These are phyloP conservation scores for Nematopogon swammerdamellus DNA, from an alignment of 2,888 invertebrate species.

Conservation along the genomic window DNA sequence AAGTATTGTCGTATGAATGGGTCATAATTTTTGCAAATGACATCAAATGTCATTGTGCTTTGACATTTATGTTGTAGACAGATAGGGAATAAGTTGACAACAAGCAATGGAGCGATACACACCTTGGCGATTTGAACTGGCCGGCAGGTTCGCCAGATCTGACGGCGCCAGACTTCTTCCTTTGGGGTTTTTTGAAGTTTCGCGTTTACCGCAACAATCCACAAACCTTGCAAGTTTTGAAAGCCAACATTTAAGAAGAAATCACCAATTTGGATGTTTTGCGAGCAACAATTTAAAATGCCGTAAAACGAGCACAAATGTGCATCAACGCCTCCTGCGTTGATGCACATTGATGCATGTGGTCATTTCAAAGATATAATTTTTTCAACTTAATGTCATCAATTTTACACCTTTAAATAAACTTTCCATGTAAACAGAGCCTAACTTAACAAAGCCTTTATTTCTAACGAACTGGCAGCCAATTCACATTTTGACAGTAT, in stretches of 20 bases:
- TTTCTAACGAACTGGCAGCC: too few species aligned
- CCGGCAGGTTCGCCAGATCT: slow-evolving; percentile 8
- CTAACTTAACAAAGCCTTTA: too few species aligned
- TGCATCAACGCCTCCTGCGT: background rate
- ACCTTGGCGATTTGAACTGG: slow-evolving; percentile 7
- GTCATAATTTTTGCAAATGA: too few species aligned
- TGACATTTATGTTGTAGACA: too few species aligned
- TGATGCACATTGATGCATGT: too few species aligned
- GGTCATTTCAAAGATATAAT: background rate
- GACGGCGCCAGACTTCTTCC: slow-evolving; percentile 7
- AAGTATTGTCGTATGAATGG: too few species aligned
- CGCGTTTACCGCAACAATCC: slow-evolving; percentile 7
- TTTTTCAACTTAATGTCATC: background rate
- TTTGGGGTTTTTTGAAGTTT: slow-evolving; percentile 7
- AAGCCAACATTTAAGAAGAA: slow-evolving; percentile 3
- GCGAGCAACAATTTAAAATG: slow-evolving; percentile 5
- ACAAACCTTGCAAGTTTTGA: slow-evolving; percentile 4
- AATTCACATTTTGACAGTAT: too few species aligned
- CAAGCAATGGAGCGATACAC: slow-evolving; percentile 3
- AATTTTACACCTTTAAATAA: background rate
- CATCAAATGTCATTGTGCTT: too few species aligned
- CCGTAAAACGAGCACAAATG: slow-evolving; percentile 1
- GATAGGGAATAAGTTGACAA: too few species aligned
- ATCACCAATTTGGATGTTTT: slow-evolving; percentile 1
- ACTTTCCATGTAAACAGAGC: too few species aligned